These are phyloP conservation scores for Drosophila helvetica DNA, from an alignment of 2,888 invertebrate species.

Conservation along the genomic window DNA sequence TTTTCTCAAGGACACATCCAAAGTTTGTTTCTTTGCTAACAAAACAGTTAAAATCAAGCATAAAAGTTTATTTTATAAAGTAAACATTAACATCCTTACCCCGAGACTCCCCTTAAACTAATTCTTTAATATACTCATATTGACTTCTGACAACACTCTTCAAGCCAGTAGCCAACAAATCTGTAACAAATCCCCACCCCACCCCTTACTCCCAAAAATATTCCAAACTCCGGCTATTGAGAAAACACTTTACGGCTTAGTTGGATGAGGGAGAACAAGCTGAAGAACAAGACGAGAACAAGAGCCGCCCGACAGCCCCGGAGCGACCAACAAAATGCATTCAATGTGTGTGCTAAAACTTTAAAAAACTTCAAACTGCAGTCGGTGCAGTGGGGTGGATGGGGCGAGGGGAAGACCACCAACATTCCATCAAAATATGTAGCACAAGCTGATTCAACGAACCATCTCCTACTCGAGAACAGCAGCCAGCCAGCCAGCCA, in stretches of 20 bases:
- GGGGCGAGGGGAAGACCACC: conserved; percentile 18
- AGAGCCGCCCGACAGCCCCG: conserved; percentile 2
- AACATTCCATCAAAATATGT: conserved; percentile 60
- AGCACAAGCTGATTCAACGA: conserved; percentile 52
- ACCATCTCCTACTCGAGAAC: conserved; percentile 38
- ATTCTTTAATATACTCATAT: not conserved
- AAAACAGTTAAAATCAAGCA: not conserved
- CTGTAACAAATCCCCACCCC: conserved; percentile 4
- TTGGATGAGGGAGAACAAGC: conserved; percentile 12
- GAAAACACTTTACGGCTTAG: conserved; percentile 38
- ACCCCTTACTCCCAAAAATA: not conserved
- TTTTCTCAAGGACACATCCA: not conserved
- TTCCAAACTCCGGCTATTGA: not conserved
- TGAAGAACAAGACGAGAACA: conserved; percentile 19
- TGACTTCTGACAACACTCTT: not conserved
- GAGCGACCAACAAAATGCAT: not conserved
- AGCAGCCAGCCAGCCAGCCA: too few relatives aligned
- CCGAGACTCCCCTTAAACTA: not conserved
- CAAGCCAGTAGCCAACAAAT: conserved; percentile 17
- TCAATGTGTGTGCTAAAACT: conserved; percentile 38
- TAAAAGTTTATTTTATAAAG: not conserved
- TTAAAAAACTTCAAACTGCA: conserved; percentile 39
- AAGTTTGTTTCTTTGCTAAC: too few relatives aligned
- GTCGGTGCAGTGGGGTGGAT: not conserved
- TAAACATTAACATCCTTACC: not conserved